Conservation (phyloP, 2,113 vertebrate genomes). For the Callionymus lyra region DNA sequence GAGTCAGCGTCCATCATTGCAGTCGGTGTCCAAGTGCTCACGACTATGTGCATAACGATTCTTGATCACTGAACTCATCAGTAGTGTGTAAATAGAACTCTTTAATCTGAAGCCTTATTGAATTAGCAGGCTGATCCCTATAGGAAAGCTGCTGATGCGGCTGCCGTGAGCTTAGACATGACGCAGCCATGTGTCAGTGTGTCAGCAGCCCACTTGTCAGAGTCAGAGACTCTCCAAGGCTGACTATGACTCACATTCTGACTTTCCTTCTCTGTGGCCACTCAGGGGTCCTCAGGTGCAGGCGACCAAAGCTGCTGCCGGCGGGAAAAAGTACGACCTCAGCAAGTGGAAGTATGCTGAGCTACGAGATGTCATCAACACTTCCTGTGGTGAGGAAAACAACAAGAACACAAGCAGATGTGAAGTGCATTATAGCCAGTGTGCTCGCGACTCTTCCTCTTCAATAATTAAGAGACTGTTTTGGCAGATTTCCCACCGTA, state of each 20-base stretch:
- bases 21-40: conserved; percentile 22
- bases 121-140: conserved; percentile 36
- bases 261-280: conserved; percentile 9
- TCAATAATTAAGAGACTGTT: conserved; percentile 29
- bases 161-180: conserved; percentile 20
- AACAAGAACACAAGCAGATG: neutral
- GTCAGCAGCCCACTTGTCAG: too few relatives aligned
- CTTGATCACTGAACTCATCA: conserved; percentile 26
- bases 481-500: conserved; percentile 2
- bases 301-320: conserved; percentile 88
- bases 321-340: conserved; percentile 88
- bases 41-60: conserved; percentile 33
- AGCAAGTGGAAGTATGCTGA: conserved; percentile 99
- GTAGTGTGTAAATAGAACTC: conserved; percentile 49
- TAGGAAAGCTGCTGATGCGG: conserved; percentile 25
- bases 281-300: conserved; percentile 87
- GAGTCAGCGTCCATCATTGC: conserved; percentile 21
- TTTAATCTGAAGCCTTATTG: conserved; percentile 45
- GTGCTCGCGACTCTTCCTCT: neutral
- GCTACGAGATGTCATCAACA: conserved; percentile 95
- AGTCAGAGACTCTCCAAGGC: too few relatives aligned
- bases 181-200: conserved; percentile 4
- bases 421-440: neutral
- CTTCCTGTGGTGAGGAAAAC: conserved; percentile 84
- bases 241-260: too few relatives aligned